Percentiles rank a stretch among this genome's conserved stretches.
Evolutionary conservation across 2,113 vertebrate genomes (phyloP).

Genomic region (Capreolus pygargus): DNA sequence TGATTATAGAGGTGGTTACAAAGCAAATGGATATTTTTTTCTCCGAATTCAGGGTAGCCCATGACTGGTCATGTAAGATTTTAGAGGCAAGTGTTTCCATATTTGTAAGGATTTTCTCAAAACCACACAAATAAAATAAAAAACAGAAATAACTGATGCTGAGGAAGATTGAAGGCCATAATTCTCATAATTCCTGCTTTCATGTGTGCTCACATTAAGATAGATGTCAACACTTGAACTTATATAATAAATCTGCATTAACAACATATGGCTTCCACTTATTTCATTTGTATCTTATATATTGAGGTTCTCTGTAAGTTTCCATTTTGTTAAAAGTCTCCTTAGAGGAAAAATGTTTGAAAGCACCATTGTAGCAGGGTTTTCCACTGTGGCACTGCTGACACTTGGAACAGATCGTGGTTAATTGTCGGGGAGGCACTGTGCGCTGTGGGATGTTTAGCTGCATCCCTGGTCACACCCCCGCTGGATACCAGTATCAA

Average conservation of each 20-base stretch:
- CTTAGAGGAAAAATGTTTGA: background rate
- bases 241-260: background rate
- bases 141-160: background rate
- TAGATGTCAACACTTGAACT: background rate
- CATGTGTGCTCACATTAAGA: background rate
- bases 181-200: background rate
- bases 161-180: background rate
- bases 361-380: background rate
- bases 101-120: constrained; percentile 3
- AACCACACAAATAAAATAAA: background rate
- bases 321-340: background rate
- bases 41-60: background rate
- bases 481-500: background rate
- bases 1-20: background rate
- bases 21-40: background rate
- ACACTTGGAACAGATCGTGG: background rate
- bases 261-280: background rate
- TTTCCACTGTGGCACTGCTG: background rate
- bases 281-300: background rate
- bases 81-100: background rate
- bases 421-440: background rate
- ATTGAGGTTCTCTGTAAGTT: background rate
- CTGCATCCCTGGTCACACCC: background rate
- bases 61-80: background rate
- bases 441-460: background rate